Evolutionary conservation across 2,888 invertebrate genomes (phyloP).

Genomic region (Sialis lutaria): DNA sequence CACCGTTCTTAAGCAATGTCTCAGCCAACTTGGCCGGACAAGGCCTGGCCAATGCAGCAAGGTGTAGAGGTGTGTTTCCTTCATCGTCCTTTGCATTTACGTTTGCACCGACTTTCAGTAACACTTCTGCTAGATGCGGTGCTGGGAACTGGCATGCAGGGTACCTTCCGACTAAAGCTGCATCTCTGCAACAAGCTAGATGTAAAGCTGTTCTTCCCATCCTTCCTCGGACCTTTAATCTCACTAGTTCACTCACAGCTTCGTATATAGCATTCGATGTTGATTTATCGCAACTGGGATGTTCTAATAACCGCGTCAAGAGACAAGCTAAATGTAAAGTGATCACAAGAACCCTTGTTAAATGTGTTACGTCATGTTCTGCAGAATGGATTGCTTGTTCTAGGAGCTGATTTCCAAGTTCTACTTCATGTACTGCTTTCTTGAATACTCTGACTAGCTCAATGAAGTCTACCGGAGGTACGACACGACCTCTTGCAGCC

Average conservation of each 20-base stretch:
- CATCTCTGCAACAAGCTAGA: constrained; percentile 68
- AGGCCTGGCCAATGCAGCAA: constrained; percentile 57
- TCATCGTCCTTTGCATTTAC: constrained; percentile 63
- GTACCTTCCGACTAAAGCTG: constrained; percentile 46
- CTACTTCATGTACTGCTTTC: constrained; percentile 63
- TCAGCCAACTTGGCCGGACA: constrained; percentile 54
- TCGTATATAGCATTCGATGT: constrained; percentile 43
- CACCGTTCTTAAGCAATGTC: constrained; percentile 60
- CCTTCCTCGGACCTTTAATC: constrained; percentile 41
- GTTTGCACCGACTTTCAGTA: constrained; percentile 69
- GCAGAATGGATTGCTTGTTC: constrained; percentile 35
- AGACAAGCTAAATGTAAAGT: constrained; percentile 70
- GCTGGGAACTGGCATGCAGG: constrained; percentile 56
- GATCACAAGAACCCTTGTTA: constrained; percentile 73
- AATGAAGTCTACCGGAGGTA: constrained; percentile 62
- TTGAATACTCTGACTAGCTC: constrained; percentile 71
- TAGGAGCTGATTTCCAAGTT: constrained; percentile 41
- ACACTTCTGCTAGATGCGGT: constrained; percentile 47
- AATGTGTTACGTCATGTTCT: constrained; percentile 56
- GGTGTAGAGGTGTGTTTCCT: constrained; percentile 77
- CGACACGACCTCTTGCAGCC: constrained; percentile 45
- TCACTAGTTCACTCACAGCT: constrained; percentile 61
- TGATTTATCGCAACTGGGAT: constrained; percentile 17
- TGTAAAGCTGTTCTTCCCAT: constrained; percentile 58
- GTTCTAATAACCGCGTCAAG: constrained; percentile 44